Evolutionary conservation across 2,888 invertebrate species (phyloP).

Genomic region (Eulithis prunata): DNA sequence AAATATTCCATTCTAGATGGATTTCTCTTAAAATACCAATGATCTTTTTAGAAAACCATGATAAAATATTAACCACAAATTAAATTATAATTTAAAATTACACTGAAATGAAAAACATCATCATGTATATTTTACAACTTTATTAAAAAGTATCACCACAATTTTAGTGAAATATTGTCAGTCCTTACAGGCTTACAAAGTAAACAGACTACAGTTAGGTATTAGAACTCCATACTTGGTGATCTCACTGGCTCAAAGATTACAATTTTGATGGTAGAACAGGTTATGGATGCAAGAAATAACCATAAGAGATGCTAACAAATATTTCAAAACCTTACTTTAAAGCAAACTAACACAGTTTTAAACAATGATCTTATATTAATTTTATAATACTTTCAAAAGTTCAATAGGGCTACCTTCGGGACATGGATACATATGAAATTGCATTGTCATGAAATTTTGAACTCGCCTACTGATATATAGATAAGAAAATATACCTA

Average conservation of each 20-base stretch:
- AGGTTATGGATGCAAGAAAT: conserved; percentile 21
- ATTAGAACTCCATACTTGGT: conserved; percentile 20
- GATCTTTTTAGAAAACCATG: too few relatives aligned
- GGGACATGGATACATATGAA: conserved; percentile 19
- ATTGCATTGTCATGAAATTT: conserved; percentile 31
- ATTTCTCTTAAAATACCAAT: too few relatives aligned
- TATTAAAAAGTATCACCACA: conserved; percentile 78
- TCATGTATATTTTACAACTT: conserved; percentile 61
- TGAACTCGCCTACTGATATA: conserved; percentile 38
- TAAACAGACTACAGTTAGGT: conserved; percentile 29
- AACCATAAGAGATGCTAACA: conserved; percentile 23
- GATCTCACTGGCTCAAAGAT: conserved; percentile 13
- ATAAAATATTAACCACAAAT: too few relatives aligned
- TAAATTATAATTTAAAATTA: too few relatives aligned
- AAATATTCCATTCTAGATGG: too few relatives aligned
- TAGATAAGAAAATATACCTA: conserved; percentile 44
- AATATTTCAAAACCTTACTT: conserved; percentile 25
- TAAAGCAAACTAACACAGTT: conserved; percentile 29
- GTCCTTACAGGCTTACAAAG: conserved; percentile 58
- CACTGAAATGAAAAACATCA: conserved; percentile 26
- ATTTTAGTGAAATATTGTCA: conserved; percentile 75
- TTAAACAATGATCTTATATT: conserved; percentile 35
- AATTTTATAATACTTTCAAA: conserved; percentile 32
- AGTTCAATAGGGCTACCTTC: conserved; percentile 22
- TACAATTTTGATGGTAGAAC: conserved; percentile 16